A percentile compares a stretch with the other conserved stretches of the same genome.
Conservation (phyloP, 2,797 vertebrate species). For the Tokudaia muenninki region DNA sequence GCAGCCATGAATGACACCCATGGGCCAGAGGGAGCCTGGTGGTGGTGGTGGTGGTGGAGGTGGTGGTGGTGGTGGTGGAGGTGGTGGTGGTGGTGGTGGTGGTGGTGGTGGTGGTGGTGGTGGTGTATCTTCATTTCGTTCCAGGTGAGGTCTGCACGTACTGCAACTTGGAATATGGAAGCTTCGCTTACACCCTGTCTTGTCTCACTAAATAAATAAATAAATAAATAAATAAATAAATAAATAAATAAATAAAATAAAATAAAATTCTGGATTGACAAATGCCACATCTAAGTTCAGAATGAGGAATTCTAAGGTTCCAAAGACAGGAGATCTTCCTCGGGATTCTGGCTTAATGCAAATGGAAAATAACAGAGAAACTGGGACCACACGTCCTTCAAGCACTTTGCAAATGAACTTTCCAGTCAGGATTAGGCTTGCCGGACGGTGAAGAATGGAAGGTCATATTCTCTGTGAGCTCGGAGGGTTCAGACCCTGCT, state of each 20-base stretch:
- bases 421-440: background rate
- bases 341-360: background rate
- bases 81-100: no score
- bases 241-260: background rate
- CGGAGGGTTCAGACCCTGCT: background rate
- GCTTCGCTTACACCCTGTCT: background rate
- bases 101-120: no score
- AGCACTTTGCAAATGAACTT: background rate
- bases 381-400: background rate
- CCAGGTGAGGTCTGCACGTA: background rate
- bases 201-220: no score
- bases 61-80: no score
- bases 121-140: background rate
- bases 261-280: background rate
- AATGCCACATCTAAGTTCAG: background rate
- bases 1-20: background rate
- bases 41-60: no score
- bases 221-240: no score
- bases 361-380: background rate
- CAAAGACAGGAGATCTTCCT: background rate
- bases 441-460: background rate
- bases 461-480: background rate
- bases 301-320: background rate
- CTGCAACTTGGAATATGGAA: background rate
- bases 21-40: rapidly evolving